Base-by-base conservation (phyloP, 2,113 vertebrate species). In the Cyphomyrus plagiostoma region DNA sequence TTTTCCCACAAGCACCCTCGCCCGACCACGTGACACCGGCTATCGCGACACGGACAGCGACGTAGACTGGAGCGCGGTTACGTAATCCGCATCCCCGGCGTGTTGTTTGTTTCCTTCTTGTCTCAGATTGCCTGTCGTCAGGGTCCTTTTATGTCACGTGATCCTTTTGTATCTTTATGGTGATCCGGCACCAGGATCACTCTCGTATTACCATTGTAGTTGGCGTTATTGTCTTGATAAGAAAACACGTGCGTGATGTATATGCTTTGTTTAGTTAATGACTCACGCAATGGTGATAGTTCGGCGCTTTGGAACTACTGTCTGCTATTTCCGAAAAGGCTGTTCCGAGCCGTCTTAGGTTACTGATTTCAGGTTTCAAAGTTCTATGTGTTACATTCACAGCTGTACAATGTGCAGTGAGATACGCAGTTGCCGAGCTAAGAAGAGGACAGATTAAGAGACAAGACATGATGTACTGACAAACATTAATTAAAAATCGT, bases 1-100 rank as follows among this genome's bases (percentile, higher is more conserved):
- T 95, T 90, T 94, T 96, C 95, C 95, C 96, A 95, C 92, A 95
- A 95, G 95, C 92, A 95, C 93, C 94, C 91, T 93, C 95, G 95
- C 94, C 88, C 45, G 2, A 26, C 94, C 92, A 88, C 30, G 90
- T 52, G 17, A 19, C 35, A 2, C 26, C 26, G 80, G 70, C 15
- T 52, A 91, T 94, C 94, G 95, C 95, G 95, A 96, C 92, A 92
- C n/a, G 42, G 23, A 8, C 52, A 10, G n/a, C 23, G 11, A 35
- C 84, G 82, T 74, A 42, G 35, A n/a, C 39, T 82, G 77, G 77
- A 19, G 39, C 77, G 30, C 6, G 77, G 39, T 45, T 70, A 70
- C 62, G 62, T 70, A 30, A 26, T 70, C n/a, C n/a, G 62, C 62
- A 70, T 70, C 10, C n/a, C 62, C 62, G n/a, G 62, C 62, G 62